Evolutionary conservation across 1,140 invertebrate genomes (phyloP), one percentile per base, ranked within the genome.

Genomic region (Euura saliciscinereae): DNA sequence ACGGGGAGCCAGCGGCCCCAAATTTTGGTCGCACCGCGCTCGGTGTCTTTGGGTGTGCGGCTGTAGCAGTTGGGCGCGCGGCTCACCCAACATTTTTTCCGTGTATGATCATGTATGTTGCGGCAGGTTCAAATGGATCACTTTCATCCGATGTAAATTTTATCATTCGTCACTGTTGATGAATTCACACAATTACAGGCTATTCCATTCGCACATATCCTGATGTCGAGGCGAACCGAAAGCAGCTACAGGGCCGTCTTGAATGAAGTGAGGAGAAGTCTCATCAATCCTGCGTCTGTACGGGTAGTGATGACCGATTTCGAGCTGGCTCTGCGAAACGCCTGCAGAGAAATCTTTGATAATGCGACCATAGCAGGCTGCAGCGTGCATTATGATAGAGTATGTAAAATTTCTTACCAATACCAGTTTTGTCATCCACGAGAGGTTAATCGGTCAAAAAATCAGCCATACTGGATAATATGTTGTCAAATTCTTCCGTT

Each of bases 301-400:
- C 28, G 28, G 28, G 28, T 28, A 28, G 28, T 28, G 28, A 28
- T 28, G 28, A 28, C 28, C 28, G 28, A 28, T 28, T 28, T 28
- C 28, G 28, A 28, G 28, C 28, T 28, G 28, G 28, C 28, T 28
- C 28, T 28, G 28, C 28, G 28, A 28, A 28, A 28, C 28, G 28
- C 28, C 28, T 28, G 28, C 28, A 28, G 28, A 28, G 28, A 28
- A 28, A 28, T 28, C 28, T 28, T 28, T 28, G 28, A 28, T 28
- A 28, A 28, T 71, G 70, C 70, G 42, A 43, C 43, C 6, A 11
- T 71, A 2, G 8, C 70, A 44, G 70, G 70, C 43, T 71, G 70
- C 43, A 71, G 59, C 43, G 64, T 65, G 2, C 70, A 71, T 13
- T 71, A 71, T 7, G 70, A 71, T 44, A 64, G 70, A 46, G 70